Conservation (phyloP, 2,113 vertebrate genomes). For the Hippocampus zosterae region DNA sequence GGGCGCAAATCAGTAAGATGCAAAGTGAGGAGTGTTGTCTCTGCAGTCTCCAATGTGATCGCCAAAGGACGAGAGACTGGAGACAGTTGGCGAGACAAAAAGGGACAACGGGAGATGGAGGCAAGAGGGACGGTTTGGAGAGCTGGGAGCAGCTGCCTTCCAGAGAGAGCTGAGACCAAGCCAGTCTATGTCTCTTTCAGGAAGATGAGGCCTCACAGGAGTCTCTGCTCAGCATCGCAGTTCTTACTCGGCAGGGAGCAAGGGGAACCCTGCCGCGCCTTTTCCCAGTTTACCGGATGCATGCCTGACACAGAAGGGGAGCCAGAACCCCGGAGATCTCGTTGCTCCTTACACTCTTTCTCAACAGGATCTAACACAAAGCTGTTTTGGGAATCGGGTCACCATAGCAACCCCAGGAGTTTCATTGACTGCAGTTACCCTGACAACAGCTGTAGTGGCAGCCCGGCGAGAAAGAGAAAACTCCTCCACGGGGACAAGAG, state of each 20-base stretch:
- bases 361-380: slow-evolving; percentile 56
- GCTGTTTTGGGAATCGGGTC: slow-evolving; percentile 66
- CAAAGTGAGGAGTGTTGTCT: slow-evolving; percentile 68
- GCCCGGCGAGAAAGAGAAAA: slow-evolving; percentile 59
- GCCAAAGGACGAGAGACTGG: slow-evolving; percentile 32
- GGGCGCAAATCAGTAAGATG: slow-evolving; percentile 59
- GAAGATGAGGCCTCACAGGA: slow-evolving; percentile 57
- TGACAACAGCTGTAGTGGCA: slow-evolving; percentile 63
- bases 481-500: slow-evolving; percentile 57
- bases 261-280: slow-evolving; percentile 31
- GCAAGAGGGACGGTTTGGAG: slow-evolving; percentile 27
- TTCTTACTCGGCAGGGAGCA: slow-evolving; percentile 39
- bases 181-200: slow-evolving; percentile 61
- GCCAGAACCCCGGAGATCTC: slow-evolving; percentile 57
- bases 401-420: slow-evolving; percentile 70
- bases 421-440: slow-evolving; percentile 69
- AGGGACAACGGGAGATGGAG: slow-evolving; percentile 19
- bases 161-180: slow-evolving; percentile 50
- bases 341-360: slow-evolving; percentile 51
- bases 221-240: slow-evolving; percentile 36
- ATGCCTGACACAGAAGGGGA: slow-evolving; percentile 29
- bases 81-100: slow-evolving; percentile 44
- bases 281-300: slow-evolving; percentile 42
- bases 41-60: slow-evolving; percentile 64
- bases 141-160: slow-evolving; percentile 53